Conservation (phyloP, 2,888 invertebrate species). For the Lasioglossum villosulum region DNA sequence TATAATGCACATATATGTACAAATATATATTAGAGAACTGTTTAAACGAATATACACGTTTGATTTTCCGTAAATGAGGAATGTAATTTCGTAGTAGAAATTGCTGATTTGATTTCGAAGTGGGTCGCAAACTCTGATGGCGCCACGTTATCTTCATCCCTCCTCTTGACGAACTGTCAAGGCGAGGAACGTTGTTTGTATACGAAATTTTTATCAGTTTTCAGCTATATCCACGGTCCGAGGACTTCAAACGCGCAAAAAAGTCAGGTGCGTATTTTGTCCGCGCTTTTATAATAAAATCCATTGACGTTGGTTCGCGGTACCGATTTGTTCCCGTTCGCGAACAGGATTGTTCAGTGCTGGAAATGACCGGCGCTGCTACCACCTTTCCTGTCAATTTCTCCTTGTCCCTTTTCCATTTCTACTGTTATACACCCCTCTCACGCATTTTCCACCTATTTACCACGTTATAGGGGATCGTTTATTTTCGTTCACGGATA, state of each 20-base stretch:
- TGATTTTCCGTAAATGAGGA: not conserved
- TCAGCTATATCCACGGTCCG: slow-evolving; percentile 52
- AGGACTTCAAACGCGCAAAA: slow-evolving; percentile 38
- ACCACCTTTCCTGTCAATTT: slow-evolving; percentile 58
- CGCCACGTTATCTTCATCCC: slow-evolving; percentile 63
- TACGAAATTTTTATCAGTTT: slow-evolving; percentile 77
- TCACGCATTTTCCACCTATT: not conserved
- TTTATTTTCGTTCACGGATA: not conserved
- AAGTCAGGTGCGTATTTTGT: slow-evolving; percentile 64
- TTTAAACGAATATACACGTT: not conserved
- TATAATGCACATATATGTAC: not conserved
- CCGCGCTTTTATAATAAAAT: slow-evolving; percentile 15
- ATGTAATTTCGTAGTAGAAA: slow-evolving; percentile 11
- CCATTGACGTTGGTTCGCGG: not conserved
- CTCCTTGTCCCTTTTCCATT: slow-evolving; percentile 40
- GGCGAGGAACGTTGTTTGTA: slow-evolving; percentile 79
- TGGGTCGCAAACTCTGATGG: slow-evolving; percentile 49
- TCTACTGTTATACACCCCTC: slow-evolving; percentile 2
- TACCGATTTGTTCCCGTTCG: not conserved
- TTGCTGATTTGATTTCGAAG: slow-evolving; percentile 59
- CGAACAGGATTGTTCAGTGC: slow-evolving; percentile 29
- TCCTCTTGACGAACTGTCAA: slow-evolving; percentile 75
- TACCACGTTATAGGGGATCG: not conserved
- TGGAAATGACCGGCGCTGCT: slow-evolving; percentile 61
- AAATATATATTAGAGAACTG: not conserved